Conservation (phyloP, 1,140 invertebrate genomes). For the Nasonia giraulti region DNA sequence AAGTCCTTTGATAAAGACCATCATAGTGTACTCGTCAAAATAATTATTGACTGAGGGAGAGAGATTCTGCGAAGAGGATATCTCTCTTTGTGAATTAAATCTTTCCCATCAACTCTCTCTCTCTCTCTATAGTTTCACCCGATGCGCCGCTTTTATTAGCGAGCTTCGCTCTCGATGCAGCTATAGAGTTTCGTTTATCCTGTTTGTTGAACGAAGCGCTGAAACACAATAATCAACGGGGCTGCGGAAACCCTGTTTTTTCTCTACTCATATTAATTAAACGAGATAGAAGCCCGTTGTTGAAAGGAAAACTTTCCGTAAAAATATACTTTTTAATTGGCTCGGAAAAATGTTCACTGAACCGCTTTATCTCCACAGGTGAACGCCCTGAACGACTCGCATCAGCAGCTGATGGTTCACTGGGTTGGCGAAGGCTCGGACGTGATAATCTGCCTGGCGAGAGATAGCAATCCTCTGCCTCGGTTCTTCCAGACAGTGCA, state of each 20-base stretch:
- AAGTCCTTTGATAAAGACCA: neutral
- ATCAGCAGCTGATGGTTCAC: constrained; percentile 91
- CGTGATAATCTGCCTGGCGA: constrained; percentile 89
- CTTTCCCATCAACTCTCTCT: neutral
- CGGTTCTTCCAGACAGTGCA: constrained; percentile 60
- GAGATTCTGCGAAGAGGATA: no score
- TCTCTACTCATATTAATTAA: no score
- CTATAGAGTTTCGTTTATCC: no score
- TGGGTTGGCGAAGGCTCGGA: constrained; percentile 91
- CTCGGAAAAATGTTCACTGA: neutral
- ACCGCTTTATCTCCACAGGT: constrained; percentile 75
- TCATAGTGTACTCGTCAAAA: neutral
- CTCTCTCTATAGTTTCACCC: neutral
- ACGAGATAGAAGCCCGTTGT: no score
- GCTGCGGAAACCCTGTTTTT: no score
- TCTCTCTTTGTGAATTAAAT: neutral
- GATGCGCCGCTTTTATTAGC: no score
- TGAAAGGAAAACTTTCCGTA: no score
- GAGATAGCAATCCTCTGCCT: constrained; percentile 77
- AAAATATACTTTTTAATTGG: no score
- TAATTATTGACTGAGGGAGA: neutral
- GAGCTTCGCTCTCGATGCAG: no score
- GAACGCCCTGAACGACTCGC: constrained; percentile 85
- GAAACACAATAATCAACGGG: no score
- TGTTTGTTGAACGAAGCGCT: no score